These are phyloP conservation scores for Hippocampus barbouri DNA, from an alignment of 2,113 vertebrate species.

Conservation along the genomic window DNA sequence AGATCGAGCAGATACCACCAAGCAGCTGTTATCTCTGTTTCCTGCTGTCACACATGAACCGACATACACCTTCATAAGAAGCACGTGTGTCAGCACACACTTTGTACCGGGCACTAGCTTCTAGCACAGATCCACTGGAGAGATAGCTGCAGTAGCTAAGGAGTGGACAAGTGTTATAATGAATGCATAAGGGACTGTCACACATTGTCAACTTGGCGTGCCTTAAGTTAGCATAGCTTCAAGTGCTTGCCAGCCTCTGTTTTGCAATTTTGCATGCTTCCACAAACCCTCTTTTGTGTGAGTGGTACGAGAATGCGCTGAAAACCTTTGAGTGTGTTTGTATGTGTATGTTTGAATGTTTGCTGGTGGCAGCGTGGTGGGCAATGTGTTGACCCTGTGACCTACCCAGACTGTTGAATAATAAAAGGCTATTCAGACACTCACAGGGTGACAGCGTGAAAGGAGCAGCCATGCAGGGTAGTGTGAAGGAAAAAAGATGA, in stretches of 20 bases:
- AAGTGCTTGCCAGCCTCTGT: conserved; percentile 4
- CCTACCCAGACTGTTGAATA: conserved; percentile 68
- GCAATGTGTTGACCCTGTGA: conserved; percentile 49
- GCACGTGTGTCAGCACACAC: conserved; percentile 16
- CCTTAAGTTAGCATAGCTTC: conserved; percentile 11
- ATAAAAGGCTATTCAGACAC: conserved; percentile 68
- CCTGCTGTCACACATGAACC: conserved; percentile 59
- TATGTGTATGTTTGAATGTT: conserved; percentile 47
- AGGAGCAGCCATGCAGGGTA: conserved; percentile 47
- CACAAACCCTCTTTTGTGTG: conserved; percentile 15
- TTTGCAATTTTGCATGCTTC: conserved; percentile 9
- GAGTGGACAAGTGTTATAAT: conserved; percentile 55
- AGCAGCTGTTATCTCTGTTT: conserved; percentile 67
- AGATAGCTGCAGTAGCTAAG: conserved; percentile 48
- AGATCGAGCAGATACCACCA: conserved; percentile 64
- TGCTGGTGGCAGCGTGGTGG: conserved; percentile 65
- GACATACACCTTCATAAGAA: conserved; percentile 17
- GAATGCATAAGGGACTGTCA: conserved; percentile 59
- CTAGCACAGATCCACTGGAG: conserved; percentile 36
- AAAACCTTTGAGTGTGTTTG: conserved; percentile 24
- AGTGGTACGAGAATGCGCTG: conserved; percentile 10
- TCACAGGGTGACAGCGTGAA: conserved; percentile 63
- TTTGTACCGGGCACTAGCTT: conserved; percentile 30
- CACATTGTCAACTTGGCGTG: conserved; percentile 19
- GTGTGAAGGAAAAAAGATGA: background rate